Conservation (phyloP, 2,797 vertebrate genomes). For the Alfaro cultratus region DNA sequence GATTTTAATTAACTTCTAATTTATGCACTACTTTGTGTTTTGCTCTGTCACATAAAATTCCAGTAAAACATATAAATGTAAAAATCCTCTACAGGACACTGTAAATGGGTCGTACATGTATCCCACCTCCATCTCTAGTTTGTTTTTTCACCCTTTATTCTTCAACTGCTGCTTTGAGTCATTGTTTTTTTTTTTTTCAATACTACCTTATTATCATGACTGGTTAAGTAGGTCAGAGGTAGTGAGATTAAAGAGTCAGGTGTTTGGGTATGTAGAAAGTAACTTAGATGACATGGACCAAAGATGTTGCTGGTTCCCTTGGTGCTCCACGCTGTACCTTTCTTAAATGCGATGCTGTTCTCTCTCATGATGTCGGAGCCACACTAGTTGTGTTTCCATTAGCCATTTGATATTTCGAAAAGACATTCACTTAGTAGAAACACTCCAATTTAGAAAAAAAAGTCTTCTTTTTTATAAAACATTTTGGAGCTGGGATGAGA, state of each 20-base stretch:
- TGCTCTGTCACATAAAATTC: not conserved
- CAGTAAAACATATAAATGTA: not conserved
- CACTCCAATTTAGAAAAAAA: too few species aligned
- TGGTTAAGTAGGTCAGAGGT: slow-evolving; percentile 27
- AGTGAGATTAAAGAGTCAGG: slow-evolving; percentile 32
- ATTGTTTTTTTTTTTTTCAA: slow-evolving; percentile 21
- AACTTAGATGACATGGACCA: slow-evolving; percentile 25
- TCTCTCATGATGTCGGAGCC: slow-evolving; percentile 26
- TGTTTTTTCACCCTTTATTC: slow-evolving; percentile 43
- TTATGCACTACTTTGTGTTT: not conserved
- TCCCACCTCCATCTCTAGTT: slow-evolving; percentile 38
- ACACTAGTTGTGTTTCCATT: not conserved
- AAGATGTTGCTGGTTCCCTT: slow-evolving; percentile 30
- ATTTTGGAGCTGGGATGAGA: too few species aligned
- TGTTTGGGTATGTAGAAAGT: slow-evolving; percentile 22
- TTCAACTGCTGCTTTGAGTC: slow-evolving; percentile 43
- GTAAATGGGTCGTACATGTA: slow-evolving; percentile 55
- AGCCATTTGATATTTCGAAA: too few species aligned
- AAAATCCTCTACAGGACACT: not conserved
- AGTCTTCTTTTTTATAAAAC: too few species aligned
- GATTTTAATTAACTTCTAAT: not conserved
- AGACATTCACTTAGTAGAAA: too few species aligned
- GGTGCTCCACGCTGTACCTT: slow-evolving; percentile 6
- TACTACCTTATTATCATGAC: not conserved
- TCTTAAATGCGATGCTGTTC: slow-evolving; percentile 30